Conservation (phyloP, 2,888 invertebrate species). For the Clivina fossor region DNA sequence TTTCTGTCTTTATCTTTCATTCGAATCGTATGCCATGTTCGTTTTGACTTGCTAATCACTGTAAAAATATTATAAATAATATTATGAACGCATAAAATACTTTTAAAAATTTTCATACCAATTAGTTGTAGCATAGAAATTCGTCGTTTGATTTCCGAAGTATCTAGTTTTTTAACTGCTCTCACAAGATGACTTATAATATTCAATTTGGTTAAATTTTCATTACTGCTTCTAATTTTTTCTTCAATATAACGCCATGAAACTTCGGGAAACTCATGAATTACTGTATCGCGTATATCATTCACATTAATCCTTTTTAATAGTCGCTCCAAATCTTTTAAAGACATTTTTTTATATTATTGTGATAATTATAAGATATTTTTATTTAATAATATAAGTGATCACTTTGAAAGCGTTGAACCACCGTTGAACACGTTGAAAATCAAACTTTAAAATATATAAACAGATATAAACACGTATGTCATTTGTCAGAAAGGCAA, state of each 20-base stretch:
- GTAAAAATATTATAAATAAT: no score
- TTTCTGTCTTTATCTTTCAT: no score
- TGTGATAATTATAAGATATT: no score
- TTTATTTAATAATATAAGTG: no score
- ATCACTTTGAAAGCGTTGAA: no score
- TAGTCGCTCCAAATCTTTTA: not conserved
- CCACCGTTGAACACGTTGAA: no score
- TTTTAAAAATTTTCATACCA: not conserved
- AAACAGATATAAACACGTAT: no score
- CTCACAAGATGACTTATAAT: constrained; percentile 1
- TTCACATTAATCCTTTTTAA: constrained; percentile 18
- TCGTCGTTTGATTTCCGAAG: constrained; percentile 3
- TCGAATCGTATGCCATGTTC: constrained; percentile 1
- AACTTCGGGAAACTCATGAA: constrained; percentile 15
- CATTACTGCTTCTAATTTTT: not conserved
- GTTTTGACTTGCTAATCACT: no score
- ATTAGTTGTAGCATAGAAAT: constrained; percentile 7
- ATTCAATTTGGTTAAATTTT: constrained; percentile 3
- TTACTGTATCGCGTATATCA: constrained; percentile 16
- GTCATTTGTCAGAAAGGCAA: no score
- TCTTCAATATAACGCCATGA: constrained; percentile 15
- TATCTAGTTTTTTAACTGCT: not conserved
- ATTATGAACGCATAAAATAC: not conserved
- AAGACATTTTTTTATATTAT: no score
- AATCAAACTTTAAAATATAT: no score